Conservation (phyloP, 2,113 vertebrate species). For the Meles meles region DNA sequence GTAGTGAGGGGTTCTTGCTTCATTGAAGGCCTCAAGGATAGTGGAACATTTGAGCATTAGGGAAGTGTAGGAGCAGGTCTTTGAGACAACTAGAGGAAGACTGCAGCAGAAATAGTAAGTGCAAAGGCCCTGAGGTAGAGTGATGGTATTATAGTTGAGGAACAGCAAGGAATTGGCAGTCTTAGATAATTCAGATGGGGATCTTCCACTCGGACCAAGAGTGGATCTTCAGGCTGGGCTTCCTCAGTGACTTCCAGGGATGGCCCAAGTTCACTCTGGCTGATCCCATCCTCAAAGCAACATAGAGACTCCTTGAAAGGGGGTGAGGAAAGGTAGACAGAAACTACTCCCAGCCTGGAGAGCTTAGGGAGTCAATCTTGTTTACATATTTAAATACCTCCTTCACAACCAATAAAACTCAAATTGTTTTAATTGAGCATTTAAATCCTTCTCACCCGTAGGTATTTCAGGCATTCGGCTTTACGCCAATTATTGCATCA, state of each 20-base stretch:
- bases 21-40: not conserved
- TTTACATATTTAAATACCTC: conserved; percentile 36
- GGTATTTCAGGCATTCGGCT: conserved; percentile 57
- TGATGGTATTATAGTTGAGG: not conserved
- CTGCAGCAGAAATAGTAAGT: not conserved
- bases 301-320: not conserved
- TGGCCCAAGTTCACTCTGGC: not conserved
- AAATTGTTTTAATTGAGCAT: conserved; percentile 65
- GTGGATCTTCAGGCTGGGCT: not conserved
- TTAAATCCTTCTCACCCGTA: conserved; percentile 52
- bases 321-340: not conserved
- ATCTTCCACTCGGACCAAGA: not conserved
- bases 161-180: not conserved
- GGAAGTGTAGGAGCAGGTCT: not conserved
- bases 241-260: not conserved
- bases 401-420: conserved; percentile 16
- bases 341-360: not conserved
- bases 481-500: conserved; percentile 66
- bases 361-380: not conserved
- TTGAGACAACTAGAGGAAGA: not conserved
- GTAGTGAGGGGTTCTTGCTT: not conserved
- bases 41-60: not conserved
- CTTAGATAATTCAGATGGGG: not conserved
- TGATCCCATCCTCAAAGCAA: not conserved
- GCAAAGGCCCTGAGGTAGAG: not conserved